phyloP scores from a whole-genome alignment of 2,113 vertebrate species.

The Seriola dumerili region DNA sequence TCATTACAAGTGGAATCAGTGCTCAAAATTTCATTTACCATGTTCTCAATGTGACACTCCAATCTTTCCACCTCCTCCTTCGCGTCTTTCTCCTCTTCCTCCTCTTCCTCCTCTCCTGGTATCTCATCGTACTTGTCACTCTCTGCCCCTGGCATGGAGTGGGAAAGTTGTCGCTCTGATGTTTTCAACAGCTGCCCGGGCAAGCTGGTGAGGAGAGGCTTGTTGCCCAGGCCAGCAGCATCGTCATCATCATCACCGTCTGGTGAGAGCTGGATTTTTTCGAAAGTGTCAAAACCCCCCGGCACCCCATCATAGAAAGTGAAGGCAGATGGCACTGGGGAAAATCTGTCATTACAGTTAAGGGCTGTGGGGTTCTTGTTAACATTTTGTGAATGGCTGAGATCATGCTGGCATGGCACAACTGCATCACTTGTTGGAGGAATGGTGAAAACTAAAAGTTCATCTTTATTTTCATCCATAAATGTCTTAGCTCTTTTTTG shows the following conservation, averaged over 20 bases:
- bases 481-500: constrained; percentile 18
- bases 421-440: constrained; percentile 57
- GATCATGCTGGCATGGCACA: constrained; percentile 57
- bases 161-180: constrained; percentile 28
- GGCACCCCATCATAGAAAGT: constrained; percentile 23
- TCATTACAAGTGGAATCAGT: constrained; percentile 35
- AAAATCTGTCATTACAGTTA: constrained; percentile 44
- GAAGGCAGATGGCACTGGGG: constrained; percentile 51
- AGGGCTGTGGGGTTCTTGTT: constrained; percentile 9
- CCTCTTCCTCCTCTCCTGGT: constrained; percentile 19
- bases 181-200: constrained; percentile 43
- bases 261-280: constrained; percentile 82
- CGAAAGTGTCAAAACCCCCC: constrained; percentile 80
- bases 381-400: constrained; percentile 42
- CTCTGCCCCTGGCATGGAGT: constrained; percentile 32
- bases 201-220: constrained; percentile 64
- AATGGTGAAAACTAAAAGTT: neutral
- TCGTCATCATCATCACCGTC: constrained; percentile 56
- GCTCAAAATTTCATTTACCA: constrained; percentile 23
- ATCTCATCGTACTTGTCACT: constrained; percentile 22
- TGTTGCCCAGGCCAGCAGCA: constrained; percentile 61
- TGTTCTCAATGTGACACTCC: constrained; percentile 33
- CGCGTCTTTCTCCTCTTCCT: neutral
- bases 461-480: constrained; percentile 24
- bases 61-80: constrained; percentile 19